These are phyloP conservation scores for Hippocampus kuda DNA, from an alignment of 2,797 vertebrate genomes.

Conservation along the genomic window DNA sequence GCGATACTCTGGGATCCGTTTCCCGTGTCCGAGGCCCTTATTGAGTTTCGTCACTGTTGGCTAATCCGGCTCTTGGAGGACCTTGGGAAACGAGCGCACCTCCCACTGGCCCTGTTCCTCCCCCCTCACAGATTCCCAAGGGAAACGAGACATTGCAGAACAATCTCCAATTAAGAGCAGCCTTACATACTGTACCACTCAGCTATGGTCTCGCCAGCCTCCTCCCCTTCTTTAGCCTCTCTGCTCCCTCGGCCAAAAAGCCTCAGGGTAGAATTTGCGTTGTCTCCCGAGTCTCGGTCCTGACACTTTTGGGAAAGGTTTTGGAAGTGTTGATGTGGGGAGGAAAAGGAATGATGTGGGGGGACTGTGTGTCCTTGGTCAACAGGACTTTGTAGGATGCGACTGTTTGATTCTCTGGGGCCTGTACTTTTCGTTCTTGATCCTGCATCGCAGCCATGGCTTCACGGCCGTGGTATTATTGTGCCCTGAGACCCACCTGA, in stretches of 20 bases:
- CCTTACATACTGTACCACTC: conserved; percentile 66
- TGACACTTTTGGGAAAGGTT: conserved; percentile 52
- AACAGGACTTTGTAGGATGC: conserved; percentile 70
- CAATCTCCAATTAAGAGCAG: conserved; percentile 70
- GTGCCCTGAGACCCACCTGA: conserved; percentile 34
- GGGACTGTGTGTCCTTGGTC: conserved; percentile 61
- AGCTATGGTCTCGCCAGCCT: conserved; percentile 36
- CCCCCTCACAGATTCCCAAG: conserved; percentile 55
- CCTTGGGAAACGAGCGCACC: conserved; percentile 64
- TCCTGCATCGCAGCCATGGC: conserved; percentile 38
- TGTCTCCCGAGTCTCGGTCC: conserved; percentile 66
- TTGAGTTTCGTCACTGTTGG: conserved; percentile 58
- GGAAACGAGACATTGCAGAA: conserved; percentile 65
- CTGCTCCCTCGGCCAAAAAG: conserved; percentile 49
- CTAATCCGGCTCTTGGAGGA: conserved; percentile 72
- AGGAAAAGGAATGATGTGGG: conserved; percentile 16
- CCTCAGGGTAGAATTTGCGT: conserved; percentile 62
- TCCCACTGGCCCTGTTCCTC: conserved; percentile 12
- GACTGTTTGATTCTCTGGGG: conserved; percentile 65
- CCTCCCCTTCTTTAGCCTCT: conserved; percentile 37
- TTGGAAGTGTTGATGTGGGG: conserved; percentile 34
- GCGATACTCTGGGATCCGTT: conserved; percentile 59
- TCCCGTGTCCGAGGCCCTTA: conserved; percentile 59
- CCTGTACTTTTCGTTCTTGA: conserved; percentile 52
- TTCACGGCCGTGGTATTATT: conserved; percentile 27